Percentiles rank a stretch among this genome's conserved stretches.
phyloP scores from a whole-genome alignment of 2,888 invertebrate genomes.

The Diarsia brunnea region DNA sequence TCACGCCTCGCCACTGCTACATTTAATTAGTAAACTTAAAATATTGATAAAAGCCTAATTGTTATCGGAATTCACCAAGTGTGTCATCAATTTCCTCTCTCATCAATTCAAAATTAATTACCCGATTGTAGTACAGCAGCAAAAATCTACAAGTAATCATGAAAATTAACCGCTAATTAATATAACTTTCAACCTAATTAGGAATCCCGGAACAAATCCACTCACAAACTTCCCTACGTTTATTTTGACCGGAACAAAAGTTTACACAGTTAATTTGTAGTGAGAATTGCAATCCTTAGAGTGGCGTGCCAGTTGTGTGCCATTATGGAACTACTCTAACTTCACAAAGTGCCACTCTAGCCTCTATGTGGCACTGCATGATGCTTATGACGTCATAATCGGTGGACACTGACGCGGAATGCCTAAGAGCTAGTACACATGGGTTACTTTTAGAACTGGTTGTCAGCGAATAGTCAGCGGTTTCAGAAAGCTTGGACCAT shows the following conservation, averaged over 20 bases:
- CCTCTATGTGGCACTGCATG: slow-evolving; percentile 18
- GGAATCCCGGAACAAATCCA: neutral
- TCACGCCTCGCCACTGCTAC: no score
- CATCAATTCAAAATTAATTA: neutral
- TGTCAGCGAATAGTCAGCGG: neutral
- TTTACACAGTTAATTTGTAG: neutral
- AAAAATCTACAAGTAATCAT: neutral
- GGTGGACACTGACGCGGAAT: neutral
- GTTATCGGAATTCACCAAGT: neutral
- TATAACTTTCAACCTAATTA: neutral
- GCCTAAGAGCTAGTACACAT: neutral
- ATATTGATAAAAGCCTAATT: no score
- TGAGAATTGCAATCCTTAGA: slow-evolving; percentile 5
- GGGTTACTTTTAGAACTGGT: neutral
- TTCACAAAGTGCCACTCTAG: slow-evolving; percentile 40
- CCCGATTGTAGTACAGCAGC: neutral
- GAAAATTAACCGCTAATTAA: neutral
- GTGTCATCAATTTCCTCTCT: neutral
- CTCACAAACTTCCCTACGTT: neutral
- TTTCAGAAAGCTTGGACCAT: neutral
- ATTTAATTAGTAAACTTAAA: no score
- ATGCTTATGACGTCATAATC: slow-evolving; percentile 35
- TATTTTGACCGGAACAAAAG: slow-evolving; percentile 10
- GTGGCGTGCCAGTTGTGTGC: slow-evolving; percentile 1
- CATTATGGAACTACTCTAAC: slow-evolving; percentile 27